Evolutionary conservation across 2,113 vertebrate species (phyloP).

Genomic region (Eira barbara): DNA sequence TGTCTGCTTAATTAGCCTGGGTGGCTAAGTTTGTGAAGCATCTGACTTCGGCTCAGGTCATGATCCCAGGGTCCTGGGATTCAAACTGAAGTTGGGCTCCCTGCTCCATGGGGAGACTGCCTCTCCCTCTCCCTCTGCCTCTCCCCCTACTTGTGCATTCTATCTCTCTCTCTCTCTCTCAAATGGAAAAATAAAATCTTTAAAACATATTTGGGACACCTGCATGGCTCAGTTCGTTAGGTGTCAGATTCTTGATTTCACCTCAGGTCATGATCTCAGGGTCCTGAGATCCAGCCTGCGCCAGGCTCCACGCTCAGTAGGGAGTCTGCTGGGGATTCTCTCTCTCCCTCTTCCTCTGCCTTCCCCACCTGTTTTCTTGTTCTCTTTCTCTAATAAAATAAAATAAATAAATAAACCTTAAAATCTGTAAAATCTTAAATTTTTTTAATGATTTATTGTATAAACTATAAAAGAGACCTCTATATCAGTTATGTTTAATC

Average conservation of each 20-base stretch:
- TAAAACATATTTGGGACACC: background rate
- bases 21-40: background rate
- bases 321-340: background rate
- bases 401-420: background rate
- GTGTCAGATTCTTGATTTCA: background rate
- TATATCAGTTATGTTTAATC: background rate
- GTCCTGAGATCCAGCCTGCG: background rate
- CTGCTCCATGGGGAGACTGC: background rate
- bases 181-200: background rate
- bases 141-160: background rate
- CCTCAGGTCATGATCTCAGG: background rate
- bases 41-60: background rate
- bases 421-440: background rate
- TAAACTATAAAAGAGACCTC: background rate
- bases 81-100: background rate
- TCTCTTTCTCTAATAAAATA: background rate
- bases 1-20: background rate
- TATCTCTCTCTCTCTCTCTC: too few relatives aligned
- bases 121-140: background rate
- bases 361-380: background rate
- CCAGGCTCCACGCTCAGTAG: background rate
- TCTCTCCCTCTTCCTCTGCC: background rate
- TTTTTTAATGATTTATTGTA: background rate
- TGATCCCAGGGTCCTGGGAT: background rate
- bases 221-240: background rate